Evolutionary conservation across 2,113 vertebrate genomes (phyloP), one percentile per base, ranked within the genome.

Genomic region (Orycteropus afer): DNA sequence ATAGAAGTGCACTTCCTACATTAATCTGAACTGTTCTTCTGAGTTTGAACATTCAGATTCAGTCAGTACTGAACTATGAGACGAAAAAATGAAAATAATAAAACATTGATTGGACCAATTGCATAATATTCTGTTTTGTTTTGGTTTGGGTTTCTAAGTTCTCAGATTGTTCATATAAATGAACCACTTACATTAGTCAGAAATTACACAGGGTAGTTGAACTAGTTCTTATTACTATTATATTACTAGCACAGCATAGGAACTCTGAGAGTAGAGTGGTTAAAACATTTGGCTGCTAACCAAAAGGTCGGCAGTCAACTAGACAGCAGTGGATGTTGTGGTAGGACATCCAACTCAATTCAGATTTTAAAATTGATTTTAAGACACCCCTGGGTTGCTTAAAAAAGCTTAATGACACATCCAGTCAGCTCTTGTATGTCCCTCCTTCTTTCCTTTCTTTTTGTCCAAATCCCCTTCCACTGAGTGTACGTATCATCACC

Each of bases 281-380:
- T n/a, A n/a, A n/a, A n/a, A n/a, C n/a, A n/a, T n/a, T n/a, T n/a
- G n/a, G n/a, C n/a, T n/a, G n/a, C n/a, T n/a, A n/a, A n/a, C n/a
- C n/a, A n/a, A n/a, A n/a, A n/a, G n/a, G n/a, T n/a, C n/a, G n/a
- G n/a, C n/a, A n/a, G 23, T 29, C 29, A 29, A 61, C 29, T 7
- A 29, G 57, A 59, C 15, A 57, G 15, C 17, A 59, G 7, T 59
- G 22, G 25, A 59, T 57, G 55, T 57, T 57, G 55, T 57, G 22
- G 15, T n/a, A 53, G 23, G 20, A 37, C n/a, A 42, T 80, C 7
- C 3, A 67, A 32, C 12, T 32, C 49, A 84, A 3, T 34, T 89
- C 63, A 86, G 42, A 59, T 59, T 25, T 22, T n/a, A 87, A 42
- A 59, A 61, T 77, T 88, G 76, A 83, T n/a, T 77, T 78, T 71